These are phyloP conservation scores for Drosophila insularis DNA, from an alignment of 1,140 invertebrate genomes.

Conservation along the genomic window DNA sequence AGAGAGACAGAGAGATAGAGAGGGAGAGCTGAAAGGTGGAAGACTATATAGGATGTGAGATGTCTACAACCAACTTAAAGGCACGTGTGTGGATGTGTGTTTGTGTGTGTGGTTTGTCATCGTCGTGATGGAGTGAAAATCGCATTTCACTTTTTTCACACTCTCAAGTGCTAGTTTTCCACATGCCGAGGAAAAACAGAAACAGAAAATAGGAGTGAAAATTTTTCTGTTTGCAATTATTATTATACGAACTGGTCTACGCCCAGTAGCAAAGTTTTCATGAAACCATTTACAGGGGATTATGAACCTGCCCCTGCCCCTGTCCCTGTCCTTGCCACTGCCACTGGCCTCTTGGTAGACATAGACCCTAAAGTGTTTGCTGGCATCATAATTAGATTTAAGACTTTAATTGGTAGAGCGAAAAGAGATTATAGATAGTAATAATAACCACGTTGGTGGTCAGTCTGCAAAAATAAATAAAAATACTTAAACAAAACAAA, in stretches of 20 bases:
- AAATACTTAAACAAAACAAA: too few species aligned
- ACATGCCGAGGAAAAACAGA: slow-evolving; percentile 42
- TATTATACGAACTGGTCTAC: slow-evolving; percentile 33
- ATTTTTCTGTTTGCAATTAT: slow-evolving; percentile 14
- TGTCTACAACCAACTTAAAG: neutral
- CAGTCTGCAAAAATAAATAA: slow-evolving; percentile 8
- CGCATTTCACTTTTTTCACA: slow-evolving; percentile 6
- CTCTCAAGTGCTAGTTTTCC: slow-evolving; percentile 3
- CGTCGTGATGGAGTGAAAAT: neutral
- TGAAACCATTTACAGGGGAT: slow-evolving; percentile 27
- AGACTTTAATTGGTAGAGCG: slow-evolving; percentile 34
- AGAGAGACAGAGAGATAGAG: neutral
- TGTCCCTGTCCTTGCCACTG: neutral
- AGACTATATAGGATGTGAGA: neutral
- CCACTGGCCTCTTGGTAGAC: too few species aligned
- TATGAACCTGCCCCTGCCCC: neutral
- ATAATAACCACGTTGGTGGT: slow-evolving; percentile 26
- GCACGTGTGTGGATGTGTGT: slow-evolving; percentile 16
- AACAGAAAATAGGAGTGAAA: neutral
- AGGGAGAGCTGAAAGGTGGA: neutral
- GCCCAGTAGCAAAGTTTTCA: slow-evolving; percentile 42
- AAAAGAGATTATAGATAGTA: neutral
- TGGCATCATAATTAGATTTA: slow-evolving; percentile 22
- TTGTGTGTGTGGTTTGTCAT: neutral
- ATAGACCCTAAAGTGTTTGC: neutral